These are phyloP conservation scores for Drosophila neoperkinsi DNA, from an alignment of 2,888 invertebrate species.

Conservation along the genomic window DNA sequence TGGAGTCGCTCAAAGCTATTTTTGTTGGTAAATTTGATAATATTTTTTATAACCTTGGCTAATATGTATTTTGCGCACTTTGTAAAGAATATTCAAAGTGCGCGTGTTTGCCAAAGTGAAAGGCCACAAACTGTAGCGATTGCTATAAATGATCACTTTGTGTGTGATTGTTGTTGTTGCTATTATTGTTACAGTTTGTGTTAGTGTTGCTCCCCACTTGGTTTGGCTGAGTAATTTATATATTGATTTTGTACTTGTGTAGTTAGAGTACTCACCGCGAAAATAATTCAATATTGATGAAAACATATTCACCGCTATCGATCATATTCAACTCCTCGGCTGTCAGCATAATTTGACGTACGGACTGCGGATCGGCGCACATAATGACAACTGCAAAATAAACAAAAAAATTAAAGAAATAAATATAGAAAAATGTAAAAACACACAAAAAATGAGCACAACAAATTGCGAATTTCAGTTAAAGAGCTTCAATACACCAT, in stretches of 20 bases:
- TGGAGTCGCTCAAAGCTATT: constrained; percentile 59
- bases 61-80: constrained; percentile 69
- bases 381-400: constrained; percentile 96
- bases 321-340: constrained; percentile 98
- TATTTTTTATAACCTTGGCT: constrained; percentile 71
- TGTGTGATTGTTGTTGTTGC: constrained; percentile 19
- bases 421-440: background rate
- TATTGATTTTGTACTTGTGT: constrained; percentile 44
- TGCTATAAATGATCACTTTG: constrained; percentile 58
- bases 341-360: constrained; percentile 96
- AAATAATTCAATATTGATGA: constrained; percentile 98
- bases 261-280: constrained; percentile 90
- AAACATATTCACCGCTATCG: constrained; percentile 98
- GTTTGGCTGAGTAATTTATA: constrained; percentile 52
- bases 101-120: constrained; percentile 74
- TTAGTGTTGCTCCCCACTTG: constrained; percentile 14
- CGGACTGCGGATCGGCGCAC: constrained; percentile 95
- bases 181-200: background rate
- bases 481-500: constrained; percentile 13
- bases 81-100: constrained; percentile 72
- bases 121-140: constrained; percentile 69
- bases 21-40: constrained; percentile 61
- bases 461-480: constrained; percentile 25
- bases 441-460: constrained; percentile 26
- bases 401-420: constrained; percentile 52